A percentile compares a stretch with the other conserved stretches of the same genome.
phyloP scores from a whole-genome alignment of 1,140 invertebrate genomes.

The Matsumurasca onukii region DNA sequence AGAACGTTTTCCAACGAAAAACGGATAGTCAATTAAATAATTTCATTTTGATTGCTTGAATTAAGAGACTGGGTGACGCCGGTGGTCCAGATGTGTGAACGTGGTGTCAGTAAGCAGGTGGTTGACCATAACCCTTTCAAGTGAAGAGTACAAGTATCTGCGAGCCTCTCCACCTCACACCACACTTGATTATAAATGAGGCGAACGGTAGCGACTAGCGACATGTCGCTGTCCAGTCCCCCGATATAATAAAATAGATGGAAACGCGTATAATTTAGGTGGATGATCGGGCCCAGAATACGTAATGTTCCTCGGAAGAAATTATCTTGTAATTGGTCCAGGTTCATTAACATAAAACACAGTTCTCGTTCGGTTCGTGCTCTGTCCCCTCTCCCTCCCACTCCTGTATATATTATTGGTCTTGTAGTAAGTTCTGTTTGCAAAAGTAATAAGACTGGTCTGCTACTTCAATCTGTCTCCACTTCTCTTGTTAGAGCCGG shows the following conservation, averaged over 20 bases:
- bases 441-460: constrained; percentile 22
- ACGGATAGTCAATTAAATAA: no score
- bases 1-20: no score
- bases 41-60: no score
- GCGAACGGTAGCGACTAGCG: constrained; percentile 7
- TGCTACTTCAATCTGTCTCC: constrained; percentile 12
- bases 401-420: constrained; percentile 25
- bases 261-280: constrained; percentile 26
- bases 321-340: constrained; percentile 33
- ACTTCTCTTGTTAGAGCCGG: background rate
- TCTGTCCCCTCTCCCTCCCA: constrained; percentile 7
- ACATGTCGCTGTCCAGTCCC: background rate
- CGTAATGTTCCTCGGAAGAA: constrained; percentile 28
- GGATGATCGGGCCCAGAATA: constrained; percentile 29
- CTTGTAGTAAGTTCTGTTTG: constrained; percentile 14
- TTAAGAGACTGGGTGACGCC: no score
- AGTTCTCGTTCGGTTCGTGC: background rate
- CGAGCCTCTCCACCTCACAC: background rate
- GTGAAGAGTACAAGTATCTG: no score
- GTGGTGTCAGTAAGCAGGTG: no score
- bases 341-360: constrained; percentile 35
- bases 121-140: no score
- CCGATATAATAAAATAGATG: constrained; percentile 27
- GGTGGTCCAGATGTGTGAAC: no score
- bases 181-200: constrained; percentile 25